phyloP scores from a whole-genome alignment of 2,113 vertebrate species.

The Gopherus evgoodei region DNA sequence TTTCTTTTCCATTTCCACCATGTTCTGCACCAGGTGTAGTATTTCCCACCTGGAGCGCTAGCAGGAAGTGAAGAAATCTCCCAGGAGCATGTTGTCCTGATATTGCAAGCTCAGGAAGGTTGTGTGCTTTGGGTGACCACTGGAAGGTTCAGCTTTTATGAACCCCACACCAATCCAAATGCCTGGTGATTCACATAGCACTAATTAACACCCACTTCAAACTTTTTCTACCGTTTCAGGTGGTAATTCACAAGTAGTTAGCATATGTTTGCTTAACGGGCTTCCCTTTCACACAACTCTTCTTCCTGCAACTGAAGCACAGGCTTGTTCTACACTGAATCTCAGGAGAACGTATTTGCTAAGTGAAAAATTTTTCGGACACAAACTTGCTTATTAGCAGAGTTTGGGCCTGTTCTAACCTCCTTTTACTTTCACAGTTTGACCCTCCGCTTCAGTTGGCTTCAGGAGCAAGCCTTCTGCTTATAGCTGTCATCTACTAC shows the following conservation, averaged over 20 bases:
- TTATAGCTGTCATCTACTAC: not conserved
- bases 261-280: not conserved
- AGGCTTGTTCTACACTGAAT: not conserved
- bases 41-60: not conserved
- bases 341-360: not conserved
- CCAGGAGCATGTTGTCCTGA: not conserved
- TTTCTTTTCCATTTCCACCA: not conserved
- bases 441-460: not conserved
- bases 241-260: not conserved
- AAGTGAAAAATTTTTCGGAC: not conserved
- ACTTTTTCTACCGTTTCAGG: not conserved
- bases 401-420: not conserved
- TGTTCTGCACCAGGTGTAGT: not conserved
- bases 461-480: not conserved
- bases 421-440: not conserved
- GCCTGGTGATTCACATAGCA: not conserved
- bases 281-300: not conserved
- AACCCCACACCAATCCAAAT: not conserved
- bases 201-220: not conserved
- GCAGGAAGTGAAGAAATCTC: not conserved
- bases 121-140: not conserved
- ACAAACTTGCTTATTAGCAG: fast-evolving
- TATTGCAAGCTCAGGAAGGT: not conserved
- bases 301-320: not conserved
- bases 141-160: not conserved